Conservation (phyloP, 2,797 vertebrate species). For the Mus minutoides region DNA sequence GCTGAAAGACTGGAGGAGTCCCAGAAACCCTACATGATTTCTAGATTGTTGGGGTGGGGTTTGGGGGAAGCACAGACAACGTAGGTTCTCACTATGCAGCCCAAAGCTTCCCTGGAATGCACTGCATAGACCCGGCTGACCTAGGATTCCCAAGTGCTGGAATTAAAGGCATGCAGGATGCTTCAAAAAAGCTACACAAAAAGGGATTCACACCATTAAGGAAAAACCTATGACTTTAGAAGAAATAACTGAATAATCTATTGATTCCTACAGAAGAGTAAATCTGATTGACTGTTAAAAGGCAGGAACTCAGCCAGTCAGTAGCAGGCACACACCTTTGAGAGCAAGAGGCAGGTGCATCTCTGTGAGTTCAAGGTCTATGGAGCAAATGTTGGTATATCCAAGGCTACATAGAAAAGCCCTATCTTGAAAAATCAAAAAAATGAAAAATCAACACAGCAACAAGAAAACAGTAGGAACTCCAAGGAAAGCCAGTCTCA, state of each 20-base stretch:
- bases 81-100: neutral
- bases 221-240: neutral
- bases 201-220: neutral
- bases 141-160: neutral
- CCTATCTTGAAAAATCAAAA: neutral
- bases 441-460: neutral
- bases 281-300: neutral
- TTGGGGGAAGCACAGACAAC: neutral
- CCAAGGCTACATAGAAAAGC: neutral
- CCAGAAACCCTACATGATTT: neutral
- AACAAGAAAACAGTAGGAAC: neutral
- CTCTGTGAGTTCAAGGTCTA: neutral
- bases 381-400: neutral
- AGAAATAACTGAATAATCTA: slow-evolving; percentile 8
- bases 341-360: neutral
- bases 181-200: neutral
- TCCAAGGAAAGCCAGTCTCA: slow-evolving; percentile 11
- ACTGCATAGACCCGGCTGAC: neutral
- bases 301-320: neutral
- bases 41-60: neutral
- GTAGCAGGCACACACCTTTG: neutral
- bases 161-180: neutral
- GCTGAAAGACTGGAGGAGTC: neutral
- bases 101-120: neutral
- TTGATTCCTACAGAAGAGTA: neutral